Conservation (phyloP, 2,113 vertebrate genomes). For the Labeo catla region DNA sequence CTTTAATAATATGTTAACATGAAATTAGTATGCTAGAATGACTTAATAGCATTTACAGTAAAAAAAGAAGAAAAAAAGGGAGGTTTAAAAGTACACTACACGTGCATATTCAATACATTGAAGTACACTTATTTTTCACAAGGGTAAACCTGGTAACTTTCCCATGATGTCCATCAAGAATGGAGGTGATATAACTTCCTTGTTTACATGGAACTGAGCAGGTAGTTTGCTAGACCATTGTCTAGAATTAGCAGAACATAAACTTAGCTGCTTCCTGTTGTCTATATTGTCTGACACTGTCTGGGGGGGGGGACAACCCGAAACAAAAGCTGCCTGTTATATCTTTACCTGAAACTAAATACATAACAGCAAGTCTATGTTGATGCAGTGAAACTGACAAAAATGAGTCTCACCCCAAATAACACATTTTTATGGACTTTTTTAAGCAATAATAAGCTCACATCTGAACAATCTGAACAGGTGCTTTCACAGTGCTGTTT, state of each 20-base stretch:
- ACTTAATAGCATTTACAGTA: too few relatives aligned
- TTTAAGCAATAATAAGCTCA: neutral
- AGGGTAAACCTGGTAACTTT: too few relatives aligned
- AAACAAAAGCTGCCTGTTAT: neutral
- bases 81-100: too few relatives aligned
- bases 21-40: too few relatives aligned
- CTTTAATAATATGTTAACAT: too few relatives aligned
- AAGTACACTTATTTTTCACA: too few relatives aligned
- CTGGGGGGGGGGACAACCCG: too few relatives aligned
- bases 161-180: neutral
- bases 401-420: neutral
- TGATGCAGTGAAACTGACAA: neutral
- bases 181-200: neutral
- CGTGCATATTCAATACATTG: too few relatives aligned
- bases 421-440: neutral
- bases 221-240: neutral
- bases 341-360: neutral
- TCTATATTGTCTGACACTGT: neutral
- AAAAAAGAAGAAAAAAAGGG: too few relatives aligned
- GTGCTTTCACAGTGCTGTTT: too few relatives aligned
- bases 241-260: neutral
- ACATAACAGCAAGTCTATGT: neutral
- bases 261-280: neutral
- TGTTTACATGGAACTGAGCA: neutral
- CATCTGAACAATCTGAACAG: too few relatives aligned